Base-by-base conservation (phyloP, 92 coral and sea anemone genomes). In the Paragorgia papillata region DNA sequence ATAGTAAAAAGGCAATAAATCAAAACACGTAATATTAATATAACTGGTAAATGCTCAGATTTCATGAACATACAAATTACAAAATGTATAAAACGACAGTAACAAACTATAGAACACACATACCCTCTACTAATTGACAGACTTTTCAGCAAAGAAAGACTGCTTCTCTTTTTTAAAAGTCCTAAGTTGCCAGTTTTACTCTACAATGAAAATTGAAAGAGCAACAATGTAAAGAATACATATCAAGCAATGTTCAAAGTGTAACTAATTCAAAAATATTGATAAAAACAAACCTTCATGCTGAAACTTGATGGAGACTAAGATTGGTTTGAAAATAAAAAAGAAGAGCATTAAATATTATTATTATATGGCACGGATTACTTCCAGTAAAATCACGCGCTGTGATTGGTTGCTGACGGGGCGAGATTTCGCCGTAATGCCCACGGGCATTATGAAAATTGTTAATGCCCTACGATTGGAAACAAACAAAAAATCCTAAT, bases 91-190 rank as follows among this genome's bases (percentile, higher is more conserved):
- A n/a, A n/a, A n/a, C n/a, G n/a, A n/a, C n/a, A n/a, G n/a, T n/a
- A n/a, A n/a, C n/a, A n/a, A n/a, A n/a, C n/a, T n/a, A n/a, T n/a
- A n/a, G n/a, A 9, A 21, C 48, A 20, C 46, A 67, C 77, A 18
- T 46, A 70, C 77, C 77, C 77, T 50, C 62, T 50, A 20, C 22
- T 50, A 15, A 33, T 9, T 9, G 77, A 24, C 5, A 70, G 48
- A 70, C 62, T 70, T 54, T 57, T 80, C 63, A 93, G 75, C 79
- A 90, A 90, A 9, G 97, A 93, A 12, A 93, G 85, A 74, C 97
- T 93, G 79, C 97, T 93, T 80, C 90, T 86, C 81, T 96, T 89
- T 66, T 92, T 86, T 41, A 88, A 79, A 9, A 93, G 83, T 0
- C 91, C 83, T 20, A 96, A 81, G 63, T 88, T 66, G 26, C 93